Evolutionary conservation across 1,140 invertebrate genomes (phyloP).

Genomic region (Hormaphis cornu): DNA sequence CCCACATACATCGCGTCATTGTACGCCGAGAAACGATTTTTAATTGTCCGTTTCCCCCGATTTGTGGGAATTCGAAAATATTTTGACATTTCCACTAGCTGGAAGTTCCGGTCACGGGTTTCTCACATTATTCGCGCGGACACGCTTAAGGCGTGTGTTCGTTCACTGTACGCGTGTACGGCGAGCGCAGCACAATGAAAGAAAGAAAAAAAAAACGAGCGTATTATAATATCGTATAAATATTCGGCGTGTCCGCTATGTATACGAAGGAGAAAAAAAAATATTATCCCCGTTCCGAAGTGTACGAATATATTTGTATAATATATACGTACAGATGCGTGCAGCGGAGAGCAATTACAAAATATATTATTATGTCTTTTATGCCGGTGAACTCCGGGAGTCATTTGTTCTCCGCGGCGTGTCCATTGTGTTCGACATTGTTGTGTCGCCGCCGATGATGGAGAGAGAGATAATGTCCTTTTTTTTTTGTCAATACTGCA

Average conservation of each 20-base stretch:
- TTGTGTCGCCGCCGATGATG: conserved; percentile 10
- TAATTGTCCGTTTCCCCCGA: conserved; percentile 27
- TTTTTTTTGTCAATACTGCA: not conserved
- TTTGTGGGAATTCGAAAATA: conserved; percentile 31
- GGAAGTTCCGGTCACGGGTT: not conserved
- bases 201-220: not conserved
- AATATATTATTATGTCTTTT: too few species aligned
- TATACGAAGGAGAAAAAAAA: not conserved
- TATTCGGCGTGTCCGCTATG: too few species aligned
- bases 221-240: not conserved
- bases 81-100: conserved; percentile 31
- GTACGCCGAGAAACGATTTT: conserved; percentile 6
- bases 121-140: conserved; percentile 13
- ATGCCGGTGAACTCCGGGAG: conserved; percentile 28
- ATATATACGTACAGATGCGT: not conserved
- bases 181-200: not conserved
- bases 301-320: not conserved
- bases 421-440: conserved; percentile 23
- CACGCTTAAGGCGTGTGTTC: not conserved
- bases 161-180: too few species aligned
- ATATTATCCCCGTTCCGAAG: conserved; percentile 21
- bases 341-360: conserved; percentile 21
- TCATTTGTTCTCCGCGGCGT: conserved; percentile 26
- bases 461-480: conserved; percentile 30
- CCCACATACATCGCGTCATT: too few species aligned